Evolutionary conservation across 2,797 vertebrate species (phyloP).

Genomic region (Anguilla obscura): DNA sequence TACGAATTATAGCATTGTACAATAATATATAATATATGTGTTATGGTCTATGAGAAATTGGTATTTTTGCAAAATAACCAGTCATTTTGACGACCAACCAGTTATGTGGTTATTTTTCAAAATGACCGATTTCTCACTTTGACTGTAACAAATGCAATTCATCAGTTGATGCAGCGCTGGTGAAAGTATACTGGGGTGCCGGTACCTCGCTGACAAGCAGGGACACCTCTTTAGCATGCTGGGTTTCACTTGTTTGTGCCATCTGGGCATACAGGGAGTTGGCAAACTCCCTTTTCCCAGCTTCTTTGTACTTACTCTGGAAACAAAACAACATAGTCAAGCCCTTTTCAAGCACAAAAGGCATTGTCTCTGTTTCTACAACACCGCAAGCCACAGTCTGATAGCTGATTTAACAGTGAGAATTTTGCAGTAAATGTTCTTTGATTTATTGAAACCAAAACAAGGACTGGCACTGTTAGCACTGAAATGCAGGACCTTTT

Average conservation of each 20-base stretch:
- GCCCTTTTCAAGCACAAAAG: neutral
- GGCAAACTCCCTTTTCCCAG: constrained; percentile 75
- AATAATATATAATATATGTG: neutral
- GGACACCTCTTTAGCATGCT: constrained; percentile 80
- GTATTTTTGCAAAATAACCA: too few relatives aligned
- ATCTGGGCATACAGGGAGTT: constrained; percentile 82
- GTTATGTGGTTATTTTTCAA: too few relatives aligned
- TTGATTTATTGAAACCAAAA: neutral
- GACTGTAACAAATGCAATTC: neutral
- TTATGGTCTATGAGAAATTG: too few relatives aligned
- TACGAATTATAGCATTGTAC: neutral
- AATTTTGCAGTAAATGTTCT: neutral
- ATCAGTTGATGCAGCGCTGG: neutral
- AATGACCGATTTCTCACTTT: too few relatives aligned
- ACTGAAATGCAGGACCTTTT: neutral
- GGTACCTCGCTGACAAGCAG: constrained; percentile 85
- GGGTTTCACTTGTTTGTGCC: constrained; percentile 86
- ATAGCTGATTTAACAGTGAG: neutral
- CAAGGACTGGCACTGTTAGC: constrained; percentile 10
- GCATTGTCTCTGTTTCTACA: neutral
- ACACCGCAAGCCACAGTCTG: neutral
- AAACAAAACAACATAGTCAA: constrained; percentile 9
- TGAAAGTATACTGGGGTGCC: neutral
- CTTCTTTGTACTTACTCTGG: constrained; percentile 87
- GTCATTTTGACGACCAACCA: too few relatives aligned